phyloP scores from a whole-genome alignment of 2,113 vertebrate species.

The Lagopus leucura region DNA sequence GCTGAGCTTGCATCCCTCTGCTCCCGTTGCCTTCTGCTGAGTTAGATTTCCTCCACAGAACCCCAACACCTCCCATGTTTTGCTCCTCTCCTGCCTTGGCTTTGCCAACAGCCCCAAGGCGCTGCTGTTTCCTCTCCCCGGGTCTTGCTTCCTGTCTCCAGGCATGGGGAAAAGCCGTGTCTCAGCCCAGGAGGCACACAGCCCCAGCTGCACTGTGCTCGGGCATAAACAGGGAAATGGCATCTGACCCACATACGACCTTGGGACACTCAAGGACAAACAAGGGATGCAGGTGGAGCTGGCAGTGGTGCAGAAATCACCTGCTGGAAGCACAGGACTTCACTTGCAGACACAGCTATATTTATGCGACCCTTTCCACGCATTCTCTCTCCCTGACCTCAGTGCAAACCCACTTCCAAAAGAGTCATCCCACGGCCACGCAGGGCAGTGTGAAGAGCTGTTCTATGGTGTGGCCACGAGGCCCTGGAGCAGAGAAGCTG shows the following conservation, averaged over 20 bases:
- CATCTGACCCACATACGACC: fast-evolving
- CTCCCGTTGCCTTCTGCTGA: neutral
- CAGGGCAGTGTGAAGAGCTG: neutral
- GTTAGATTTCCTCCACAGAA: neutral
- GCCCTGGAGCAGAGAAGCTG: neutral
- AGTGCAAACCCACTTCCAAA: neutral
- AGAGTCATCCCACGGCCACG: neutral
- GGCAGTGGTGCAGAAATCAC: neutral
- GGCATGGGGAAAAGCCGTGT: neutral
- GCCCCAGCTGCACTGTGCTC: neutral
- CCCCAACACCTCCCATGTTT: neutral
- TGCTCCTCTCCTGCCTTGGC: neutral
- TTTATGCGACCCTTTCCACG: neutral
- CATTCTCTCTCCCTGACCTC: neutral
- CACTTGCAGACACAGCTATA: neutral
- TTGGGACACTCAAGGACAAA: neutral
- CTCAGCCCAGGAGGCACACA: neutral
- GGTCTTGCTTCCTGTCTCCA: neutral
- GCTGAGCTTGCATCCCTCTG: neutral
- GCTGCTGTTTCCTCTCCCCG: neutral
- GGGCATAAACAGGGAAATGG: neutral
- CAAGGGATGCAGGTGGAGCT: neutral
- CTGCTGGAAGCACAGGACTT: neutral
- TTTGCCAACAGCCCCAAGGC: neutral
- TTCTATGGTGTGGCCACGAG: fast-evolving